Conservation (phyloP, 2,797 vertebrate genomes). For the Propithecus perrieri region DNA sequence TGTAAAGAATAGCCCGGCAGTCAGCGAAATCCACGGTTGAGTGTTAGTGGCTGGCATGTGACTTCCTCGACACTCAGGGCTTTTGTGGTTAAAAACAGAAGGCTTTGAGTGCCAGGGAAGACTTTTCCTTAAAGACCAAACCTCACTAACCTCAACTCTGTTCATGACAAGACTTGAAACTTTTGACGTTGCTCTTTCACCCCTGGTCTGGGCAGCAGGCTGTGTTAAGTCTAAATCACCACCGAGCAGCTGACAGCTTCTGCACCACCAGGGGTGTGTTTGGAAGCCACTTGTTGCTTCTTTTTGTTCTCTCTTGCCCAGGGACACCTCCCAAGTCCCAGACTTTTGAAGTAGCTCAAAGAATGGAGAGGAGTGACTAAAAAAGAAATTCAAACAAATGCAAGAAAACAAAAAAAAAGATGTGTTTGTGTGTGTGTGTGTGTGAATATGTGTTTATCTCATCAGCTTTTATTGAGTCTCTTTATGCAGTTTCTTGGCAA, state of each 20-base stretch:
- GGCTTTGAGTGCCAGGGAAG: not conserved
- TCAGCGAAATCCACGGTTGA: not conserved
- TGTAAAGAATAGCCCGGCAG: not conserved
- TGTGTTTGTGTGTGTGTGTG: not conserved
- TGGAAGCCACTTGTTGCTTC: not conserved
- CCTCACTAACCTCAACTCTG: not conserved
- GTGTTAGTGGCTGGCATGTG: not conserved
- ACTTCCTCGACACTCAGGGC: not conserved
- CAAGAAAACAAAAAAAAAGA: not conserved
- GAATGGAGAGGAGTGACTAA: not conserved
- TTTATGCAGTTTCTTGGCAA: not conserved
- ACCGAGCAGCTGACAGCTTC: not conserved
- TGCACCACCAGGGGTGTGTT: not conserved
- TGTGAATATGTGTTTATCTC: not conserved
- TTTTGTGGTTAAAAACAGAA: slow-evolving; percentile 44
- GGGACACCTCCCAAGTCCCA: not conserved
- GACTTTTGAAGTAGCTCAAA: slow-evolving; percentile 6
- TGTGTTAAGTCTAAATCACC: not conserved
- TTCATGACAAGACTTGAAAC: not conserved
- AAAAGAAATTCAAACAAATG: not conserved
- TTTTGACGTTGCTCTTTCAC: not conserved
- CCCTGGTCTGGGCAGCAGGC: not conserved
- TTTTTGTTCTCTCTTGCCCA: not conserved
- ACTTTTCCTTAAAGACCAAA: not conserved
- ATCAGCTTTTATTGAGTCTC: not conserved